These are phyloP conservation scores for Pimephales promelas DNA, from an alignment of 2,113 vertebrate genomes.

Conservation along the genomic window DNA sequence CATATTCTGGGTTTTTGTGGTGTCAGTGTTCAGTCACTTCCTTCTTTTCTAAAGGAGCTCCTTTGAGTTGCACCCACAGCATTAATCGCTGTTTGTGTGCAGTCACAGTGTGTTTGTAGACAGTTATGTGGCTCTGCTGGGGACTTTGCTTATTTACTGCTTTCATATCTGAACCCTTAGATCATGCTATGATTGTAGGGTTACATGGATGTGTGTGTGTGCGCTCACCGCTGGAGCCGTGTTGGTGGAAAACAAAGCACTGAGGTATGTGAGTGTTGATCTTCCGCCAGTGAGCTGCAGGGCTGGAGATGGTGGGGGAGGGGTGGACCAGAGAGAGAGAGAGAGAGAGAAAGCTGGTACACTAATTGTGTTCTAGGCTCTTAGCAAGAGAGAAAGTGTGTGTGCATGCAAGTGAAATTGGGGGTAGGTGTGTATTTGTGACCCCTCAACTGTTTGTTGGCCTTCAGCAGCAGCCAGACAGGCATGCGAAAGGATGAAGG, in stretches of 20 bases:
- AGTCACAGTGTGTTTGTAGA: constrained; percentile 4
- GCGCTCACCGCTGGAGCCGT: constrained; percentile 8
- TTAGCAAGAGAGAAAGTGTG: constrained; percentile 1
- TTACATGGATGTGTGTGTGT: constrained; percentile 17
- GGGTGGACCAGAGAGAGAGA: constrained; percentile 30
- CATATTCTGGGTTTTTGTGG: not conserved
- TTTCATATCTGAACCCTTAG: constrained; percentile 27
- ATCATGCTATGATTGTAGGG: not conserved
- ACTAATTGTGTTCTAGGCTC: constrained; percentile 38
- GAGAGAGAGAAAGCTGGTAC: constrained; percentile 30
- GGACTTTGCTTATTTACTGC: constrained; percentile 5
- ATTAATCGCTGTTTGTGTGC: not conserved
- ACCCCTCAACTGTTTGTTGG: constrained; percentile 11
- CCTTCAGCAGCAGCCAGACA: constrained; percentile 19
- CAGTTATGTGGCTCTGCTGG: constrained; percentile 8
- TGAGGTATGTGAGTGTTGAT: constrained; percentile 56
- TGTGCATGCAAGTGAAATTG: constrained; percentile 4
- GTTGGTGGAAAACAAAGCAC: constrained; percentile 47
- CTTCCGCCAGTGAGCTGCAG: constrained; percentile 49
- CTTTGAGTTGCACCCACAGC: not conserved
- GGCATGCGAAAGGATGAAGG: not conserved
- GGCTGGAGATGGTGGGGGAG: constrained; percentile 50
- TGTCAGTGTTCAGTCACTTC: not conserved
- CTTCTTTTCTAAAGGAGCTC: not conserved
- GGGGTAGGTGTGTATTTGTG: constrained; percentile 12